These are phyloP conservation scores for Parapristionchus giblindavisi DNA, from an alignment of 2,888 invertebrate species.

Conservation along the genomic window DNA sequence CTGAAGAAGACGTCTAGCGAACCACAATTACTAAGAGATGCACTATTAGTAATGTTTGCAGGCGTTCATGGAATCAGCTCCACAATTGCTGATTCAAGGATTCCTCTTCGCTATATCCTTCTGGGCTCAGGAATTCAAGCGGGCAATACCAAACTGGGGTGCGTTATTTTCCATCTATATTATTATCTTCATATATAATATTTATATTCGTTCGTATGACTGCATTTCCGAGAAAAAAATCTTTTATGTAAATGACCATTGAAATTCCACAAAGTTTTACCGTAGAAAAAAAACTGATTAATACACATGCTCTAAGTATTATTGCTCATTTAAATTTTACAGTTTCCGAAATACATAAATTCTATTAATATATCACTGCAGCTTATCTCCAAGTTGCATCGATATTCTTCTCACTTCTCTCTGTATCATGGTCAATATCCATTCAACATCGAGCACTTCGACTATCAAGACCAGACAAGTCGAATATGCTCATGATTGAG, in stretches of 20 bases:
- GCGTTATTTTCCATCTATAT: too few relatives aligned
- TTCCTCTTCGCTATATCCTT: slow-evolving; percentile 18
- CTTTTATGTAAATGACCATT: too few relatives aligned
- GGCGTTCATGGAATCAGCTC: slow-evolving; percentile 60
- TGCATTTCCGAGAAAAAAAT: too few relatives aligned
- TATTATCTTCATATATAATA: too few relatives aligned
- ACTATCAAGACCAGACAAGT: slow-evolving; percentile 55
- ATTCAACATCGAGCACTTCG: slow-evolving; percentile 60
- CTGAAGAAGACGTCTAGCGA: not conserved
- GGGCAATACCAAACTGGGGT: slow-evolving; percentile 7
- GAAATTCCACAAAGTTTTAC: too few relatives aligned
- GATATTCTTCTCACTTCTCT: slow-evolving; percentile 51
- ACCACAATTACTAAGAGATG: not conserved
- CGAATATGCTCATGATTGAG: slow-evolving; percentile 58
- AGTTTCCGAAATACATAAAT: not conserved
- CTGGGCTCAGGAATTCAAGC: slow-evolving; percentile 24
- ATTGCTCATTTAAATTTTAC: too few relatives aligned
- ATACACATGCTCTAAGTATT: too few relatives aligned
- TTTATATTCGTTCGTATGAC: too few relatives aligned
- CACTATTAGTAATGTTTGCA: slow-evolving; percentile 44
- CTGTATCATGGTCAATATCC: slow-evolving; percentile 57
- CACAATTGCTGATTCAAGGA: slow-evolving; percentile 61
- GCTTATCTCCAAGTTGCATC: slow-evolving; percentile 52
- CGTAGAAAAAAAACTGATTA: too few relatives aligned
- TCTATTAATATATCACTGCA: slow-evolving; percentile 26